Evolutionary conservation across 2,797 vertebrate species (phyloP), one percentile per base, ranked within the genome.

Genomic region (Erethizon dorsatum): DNA sequence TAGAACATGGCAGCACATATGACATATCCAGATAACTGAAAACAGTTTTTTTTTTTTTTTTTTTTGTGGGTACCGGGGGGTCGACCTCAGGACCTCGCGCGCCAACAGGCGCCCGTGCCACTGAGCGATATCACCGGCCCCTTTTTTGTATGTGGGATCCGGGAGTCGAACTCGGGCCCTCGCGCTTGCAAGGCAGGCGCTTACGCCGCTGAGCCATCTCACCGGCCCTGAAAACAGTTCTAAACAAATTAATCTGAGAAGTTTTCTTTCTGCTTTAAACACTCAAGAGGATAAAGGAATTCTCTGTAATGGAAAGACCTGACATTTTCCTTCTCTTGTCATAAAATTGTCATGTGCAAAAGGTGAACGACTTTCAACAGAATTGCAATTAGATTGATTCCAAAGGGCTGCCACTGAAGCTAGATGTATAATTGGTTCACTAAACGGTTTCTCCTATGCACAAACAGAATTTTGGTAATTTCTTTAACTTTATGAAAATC

Each of bases 291-390:
- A 83, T 13, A 96, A 91, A 83, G n/a, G 26, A 41, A n/a, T 20
- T 92, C 54, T 86, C 52, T 88, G 11, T 92, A 86, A 87, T 17
- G 67, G 59, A 80, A 97, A 94, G 86, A 91, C 56, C 63, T 95
- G 95, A 95, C 91, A 97, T 96, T 97, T 96, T 88, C 41, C 0
- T 92, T 92, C 83, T 79, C 59, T 87, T 91, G 95, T 45, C 80
- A 88, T 82, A 71, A 96, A 97, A 88, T 13, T 91, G 59, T 91
- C 90, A 90, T 52, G 79, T 84, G 84, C 75, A 97, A 94, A 94
- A 95, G 93, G 95, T 85, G 79, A 96, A 47, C 91, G 95, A 94
- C 86, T 97, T 97, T 91, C 86, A 94, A 88, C 57, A 90, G 95
- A 94, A 95, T 11, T 15, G 3, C 52, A 95, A 95, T 97, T 52